Conservation (phyloP, 2,888 invertebrate species). For the Craniophora ligustri region DNA sequence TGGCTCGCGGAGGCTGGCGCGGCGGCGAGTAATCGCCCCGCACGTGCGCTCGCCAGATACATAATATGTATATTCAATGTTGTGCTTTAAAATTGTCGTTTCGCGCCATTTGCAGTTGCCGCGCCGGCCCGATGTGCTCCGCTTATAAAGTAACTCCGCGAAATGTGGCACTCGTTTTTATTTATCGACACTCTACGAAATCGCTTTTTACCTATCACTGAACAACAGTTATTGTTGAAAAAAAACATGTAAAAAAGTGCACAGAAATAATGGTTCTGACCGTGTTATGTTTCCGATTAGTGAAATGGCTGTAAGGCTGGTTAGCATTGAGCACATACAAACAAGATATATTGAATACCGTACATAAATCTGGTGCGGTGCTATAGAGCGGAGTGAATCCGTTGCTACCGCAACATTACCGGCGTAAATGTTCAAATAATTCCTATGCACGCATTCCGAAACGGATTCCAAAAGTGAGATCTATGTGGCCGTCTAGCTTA, state of each 20-base stretch:
- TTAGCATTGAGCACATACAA: conserved; percentile 60
- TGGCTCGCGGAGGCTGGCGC: conserved; percentile 62
- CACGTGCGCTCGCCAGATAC: conserved; percentile 80
- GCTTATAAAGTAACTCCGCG: conserved; percentile 82
- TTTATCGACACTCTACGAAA: conserved; percentile 70
- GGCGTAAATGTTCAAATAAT: conserved; percentile 72
- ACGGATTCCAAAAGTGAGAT: conserved; percentile 66
- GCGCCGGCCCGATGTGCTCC: conserved; percentile 76
- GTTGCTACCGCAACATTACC: conserved; percentile 66
- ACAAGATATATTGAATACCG: conserved; percentile 73
- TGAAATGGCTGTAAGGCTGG: conserved; percentile 55
- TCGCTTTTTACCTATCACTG: conserved; percentile 67
- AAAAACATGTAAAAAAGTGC: conserved; percentile 45
- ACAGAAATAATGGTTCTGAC: conserved; percentile 42
- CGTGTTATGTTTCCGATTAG: conserved; percentile 62
- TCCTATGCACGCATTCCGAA: conserved; percentile 65
- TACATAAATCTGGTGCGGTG: conserved; percentile 68
- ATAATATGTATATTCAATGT: conserved; percentile 83
- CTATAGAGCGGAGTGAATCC: conserved; percentile 65
- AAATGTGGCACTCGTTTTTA: conserved; percentile 76
- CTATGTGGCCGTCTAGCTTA: conserved; percentile 52
- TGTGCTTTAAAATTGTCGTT: conserved; percentile 86
- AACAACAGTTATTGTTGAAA: conserved; percentile 57
- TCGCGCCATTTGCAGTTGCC: conserved; percentile 83
- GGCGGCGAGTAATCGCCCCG: conserved; percentile 81